phyloP scores from a whole-genome alignment of 1,140 invertebrate species.

The Calliopsis andreniformis region DNA sequence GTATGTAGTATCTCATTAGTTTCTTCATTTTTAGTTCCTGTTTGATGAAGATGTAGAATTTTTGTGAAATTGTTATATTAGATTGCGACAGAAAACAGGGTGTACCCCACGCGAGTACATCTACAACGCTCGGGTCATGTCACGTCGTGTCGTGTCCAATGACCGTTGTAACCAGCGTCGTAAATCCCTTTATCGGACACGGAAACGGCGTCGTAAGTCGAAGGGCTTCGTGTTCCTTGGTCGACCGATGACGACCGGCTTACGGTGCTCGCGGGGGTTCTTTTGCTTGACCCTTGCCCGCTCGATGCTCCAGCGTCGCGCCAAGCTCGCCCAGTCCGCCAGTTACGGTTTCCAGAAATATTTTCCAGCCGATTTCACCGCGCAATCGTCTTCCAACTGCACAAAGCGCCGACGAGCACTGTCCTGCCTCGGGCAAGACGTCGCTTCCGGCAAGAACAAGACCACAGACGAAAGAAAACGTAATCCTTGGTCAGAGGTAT shows the following conservation, averaged over 20 bases:
- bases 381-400: background rate
- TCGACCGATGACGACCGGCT: conserved; percentile 22
- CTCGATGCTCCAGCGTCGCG: background rate
- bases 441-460: too few species aligned
- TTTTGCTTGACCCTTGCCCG: conserved; percentile 20
- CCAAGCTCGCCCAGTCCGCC: background rate
- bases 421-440: background rate
- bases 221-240: conserved; percentile 48
- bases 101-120: too few species aligned
- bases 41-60: too few species aligned
- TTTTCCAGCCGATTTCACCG: conserved; percentile 17
- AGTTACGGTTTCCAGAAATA: background rate
- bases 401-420: too few species aligned
- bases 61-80: too few species aligned
- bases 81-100: background rate
- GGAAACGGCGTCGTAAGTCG: conserved; percentile 6
- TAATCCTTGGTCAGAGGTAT: conserved; percentile 6
- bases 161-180: conserved; percentile 5
- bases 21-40: too few species aligned
- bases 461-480: conserved; percentile 3
- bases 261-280: conserved; percentile 20
- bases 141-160: background rate
- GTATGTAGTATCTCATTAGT: too few species aligned
- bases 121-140: background rate
- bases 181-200: conserved; percentile 36